A percentile compares a stretch with the other conserved stretches of the same genome.
These are phyloP conservation scores for Ypsolopha scabrella DNA, from an alignment of 2,888 invertebrate species.

Conservation along the genomic window DNA sequence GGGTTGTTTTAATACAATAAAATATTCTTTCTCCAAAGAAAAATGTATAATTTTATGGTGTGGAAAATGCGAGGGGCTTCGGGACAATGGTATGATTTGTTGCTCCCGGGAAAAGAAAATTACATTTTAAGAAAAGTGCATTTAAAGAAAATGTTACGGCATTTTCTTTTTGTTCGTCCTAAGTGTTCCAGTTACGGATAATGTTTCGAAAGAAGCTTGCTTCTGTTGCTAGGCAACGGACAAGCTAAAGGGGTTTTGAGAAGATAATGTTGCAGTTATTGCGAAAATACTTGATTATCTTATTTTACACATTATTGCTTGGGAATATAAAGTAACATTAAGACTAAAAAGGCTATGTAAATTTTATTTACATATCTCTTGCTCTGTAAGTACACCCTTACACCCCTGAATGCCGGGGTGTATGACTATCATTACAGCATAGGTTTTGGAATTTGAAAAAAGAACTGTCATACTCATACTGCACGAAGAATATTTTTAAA, in stretches of 20 bases:
- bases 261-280: not conserved
- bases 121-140: constrained; percentile 18
- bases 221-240: constrained; percentile 10
- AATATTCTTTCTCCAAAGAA: constrained; percentile 33
- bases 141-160: constrained; percentile 26
- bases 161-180: constrained; percentile 36
- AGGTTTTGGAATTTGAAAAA: no score
- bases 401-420: no score
- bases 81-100: constrained; percentile 59
- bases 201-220: constrained; percentile 6
- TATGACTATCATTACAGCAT: no score
- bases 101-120: constrained; percentile 33
- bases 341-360: no score
- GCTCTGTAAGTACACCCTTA: no score
- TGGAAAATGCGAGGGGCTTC: constrained; percentile 44
- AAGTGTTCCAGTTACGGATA: no score
- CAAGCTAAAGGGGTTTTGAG: constrained; percentile 8
- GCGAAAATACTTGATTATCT: constrained; percentile 14
- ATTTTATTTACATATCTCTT: no score
- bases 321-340: no score
- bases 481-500: no score
- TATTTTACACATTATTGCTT: not conserved
- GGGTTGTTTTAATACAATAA: constrained; percentile 10
- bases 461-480: no score
- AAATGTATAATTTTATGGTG: constrained; percentile 61